Evolutionary conservation across 2,797 vertebrate genomes (phyloP), one percentile per base, ranked within the genome.

Genomic region (Gorsachius magnificus): DNA sequence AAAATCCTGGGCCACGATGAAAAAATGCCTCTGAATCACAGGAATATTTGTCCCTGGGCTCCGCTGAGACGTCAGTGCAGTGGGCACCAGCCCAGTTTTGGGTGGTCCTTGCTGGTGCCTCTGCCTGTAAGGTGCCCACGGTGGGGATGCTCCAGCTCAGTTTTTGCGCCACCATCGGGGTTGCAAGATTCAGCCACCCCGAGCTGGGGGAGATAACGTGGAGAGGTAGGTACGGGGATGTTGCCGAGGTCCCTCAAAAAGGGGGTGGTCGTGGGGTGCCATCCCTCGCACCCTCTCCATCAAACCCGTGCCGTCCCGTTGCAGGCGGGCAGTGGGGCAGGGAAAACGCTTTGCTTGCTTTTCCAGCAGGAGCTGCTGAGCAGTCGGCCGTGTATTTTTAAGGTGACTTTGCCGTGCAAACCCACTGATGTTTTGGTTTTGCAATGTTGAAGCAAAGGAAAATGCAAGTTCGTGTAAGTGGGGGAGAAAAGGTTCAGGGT

Each of bases 81-180:
- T 1, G 35, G 35, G n/a, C 29, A 17, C 53, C 35, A 36, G 51
- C 70, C 53, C 28, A 10, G 60, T 33, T 70, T 77, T 41, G 41
- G 51, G 78, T 70, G 35, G 26, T 64, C 69, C 35, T 79, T 82
- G 61, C 74, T 36, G 48, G 38, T n/a, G 48, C 25, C 53, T 38
- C 56, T 4, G 15, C 68, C 74, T 86, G 26, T 0, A 0, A 69
- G 64, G 25, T 61, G 78, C 43, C 53, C 2, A 1, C 0, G 5
- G 48, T 53, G 78, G 79, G 68, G 80, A 57, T 53, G 81, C 71
- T 85, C 50, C 54, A 16, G 80, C 0, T 0, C 83, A 0, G 1
- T 21, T 81, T n/a, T 57, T 1, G 1, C 35, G 14, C 76, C 0
- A 2, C 77, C 1, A 0, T 5, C 6, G 65, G 77, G 46, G 6